Base-by-base conservation (phyloP, 2,888 invertebrate genomes). In the Osmoderma eremita region DNA sequence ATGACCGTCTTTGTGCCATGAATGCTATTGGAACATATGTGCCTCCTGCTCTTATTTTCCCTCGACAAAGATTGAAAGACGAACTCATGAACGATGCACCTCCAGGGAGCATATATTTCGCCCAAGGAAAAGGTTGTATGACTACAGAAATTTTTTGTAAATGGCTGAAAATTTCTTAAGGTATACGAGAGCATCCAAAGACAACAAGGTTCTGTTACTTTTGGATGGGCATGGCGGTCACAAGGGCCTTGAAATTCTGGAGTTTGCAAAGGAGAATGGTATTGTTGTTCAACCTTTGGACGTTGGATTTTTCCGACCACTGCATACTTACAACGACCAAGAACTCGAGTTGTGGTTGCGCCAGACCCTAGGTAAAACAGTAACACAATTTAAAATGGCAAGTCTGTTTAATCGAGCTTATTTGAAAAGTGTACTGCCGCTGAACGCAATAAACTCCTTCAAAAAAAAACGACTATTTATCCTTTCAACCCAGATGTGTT, bases 1-100 rank as follows among this genome's bases (percentile, higher is more conserved):
- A 75, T 79, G 15, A 81, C 80, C 18, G 72, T 77, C 8, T 75
- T 30, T 72, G 74, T 65, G 76, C 75, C 36, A 75, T 78, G 42
- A 75, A 72, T 69, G 78, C 78, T 1, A 65, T 42, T 67, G 78
- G 78, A 41, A 74, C 72, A 67, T 70, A 67, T 30, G 49, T 79
- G 49, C 78, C 79, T 54, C 36, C 54, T 30, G 54, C 18, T 48
- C 17, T 48, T 12, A 48, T 48, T 48, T 48, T 48, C 18, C 48
- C 48, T 4, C 48, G 48, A 18, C 4, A 48, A 48, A 17, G 48
- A 18, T 17, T 48, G 4, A 48, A 48, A 18, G 12, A 17, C 12
- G 48, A 48, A 18, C 48, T 48, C 48, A 48, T 48, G 48, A 12
- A 48, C 18, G 20, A 10, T 41, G 41, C 41, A 4, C 41, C n/a